Conservation (phyloP, 2,888 invertebrate genomes). For the Nematopogon swammerdamellus region DNA sequence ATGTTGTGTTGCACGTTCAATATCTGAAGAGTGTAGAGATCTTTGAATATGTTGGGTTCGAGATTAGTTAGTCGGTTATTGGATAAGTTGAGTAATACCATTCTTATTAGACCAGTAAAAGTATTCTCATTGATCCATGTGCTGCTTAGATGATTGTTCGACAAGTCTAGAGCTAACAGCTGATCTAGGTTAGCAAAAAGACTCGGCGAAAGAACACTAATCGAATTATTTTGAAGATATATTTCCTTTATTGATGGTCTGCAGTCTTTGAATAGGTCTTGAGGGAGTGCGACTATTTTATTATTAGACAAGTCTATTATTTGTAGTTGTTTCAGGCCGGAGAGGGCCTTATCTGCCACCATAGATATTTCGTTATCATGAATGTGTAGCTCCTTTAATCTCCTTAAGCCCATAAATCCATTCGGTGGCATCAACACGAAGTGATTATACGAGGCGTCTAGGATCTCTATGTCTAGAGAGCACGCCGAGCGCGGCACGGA, state of each 20-base stretch:
- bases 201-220: slow-evolving; percentile 80
- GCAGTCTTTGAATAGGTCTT: slow-evolving; percentile 79
- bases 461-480: slow-evolving; percentile 74
- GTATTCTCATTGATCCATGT: slow-evolving; percentile 83
- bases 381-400: slow-evolving; percentile 76
- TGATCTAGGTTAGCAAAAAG: slow-evolving; percentile 83
- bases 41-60: slow-evolving; percentile 80
- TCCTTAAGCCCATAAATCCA: slow-evolving; percentile 76
- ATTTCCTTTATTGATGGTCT: slow-evolving; percentile 80
- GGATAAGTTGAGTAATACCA: slow-evolving; percentile 83
- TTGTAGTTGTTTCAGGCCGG: slow-evolving; percentile 76
- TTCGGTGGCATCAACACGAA: slow-evolving; percentile 79
- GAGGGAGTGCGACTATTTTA: slow-evolving; percentile 83
- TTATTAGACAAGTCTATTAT: slow-evolving; percentile 88
- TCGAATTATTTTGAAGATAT: slow-evolving; percentile 88
- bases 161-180: slow-evolving; percentile 77
- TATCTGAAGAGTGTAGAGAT: slow-evolving; percentile 81
- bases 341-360: slow-evolving; percentile 80
- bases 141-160: slow-evolving; percentile 81
- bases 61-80: slow-evolving; percentile 79
- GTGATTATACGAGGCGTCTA: slow-evolving; percentile 83
- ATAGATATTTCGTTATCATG: slow-evolving; percentile 87
- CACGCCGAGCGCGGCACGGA: slow-evolving; percentile 57
- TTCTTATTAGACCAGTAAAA: slow-evolving; percentile 82
- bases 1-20: slow-evolving; percentile 83